These are phyloP conservation scores for Chloroclystis v-ata DNA, from an alignment of 2,888 invertebrate species.

Conservation along the genomic window DNA sequence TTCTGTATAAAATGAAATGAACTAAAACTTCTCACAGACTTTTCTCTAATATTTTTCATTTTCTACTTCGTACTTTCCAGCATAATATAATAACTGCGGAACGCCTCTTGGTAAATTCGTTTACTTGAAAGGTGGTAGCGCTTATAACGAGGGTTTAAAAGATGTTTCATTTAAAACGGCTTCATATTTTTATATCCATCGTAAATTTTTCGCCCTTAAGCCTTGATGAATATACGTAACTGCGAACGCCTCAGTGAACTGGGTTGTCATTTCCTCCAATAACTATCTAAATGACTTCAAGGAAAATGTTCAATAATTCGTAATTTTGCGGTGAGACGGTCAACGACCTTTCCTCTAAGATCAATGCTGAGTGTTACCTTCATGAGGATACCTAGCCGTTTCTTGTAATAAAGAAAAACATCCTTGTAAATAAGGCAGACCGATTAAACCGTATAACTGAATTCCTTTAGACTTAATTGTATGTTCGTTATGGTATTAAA, in stretches of 20 bases:
- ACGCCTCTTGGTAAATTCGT: constrained; percentile 20
- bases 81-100: constrained; percentile 15
- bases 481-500: too few species aligned
- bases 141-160: constrained; percentile 15
- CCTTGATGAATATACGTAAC: neutral
- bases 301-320: constrained; percentile 20
- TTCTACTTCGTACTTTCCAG: constrained; percentile 4
- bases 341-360: neutral
- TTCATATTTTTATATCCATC: neutral
- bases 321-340: neutral
- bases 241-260: too few species aligned
- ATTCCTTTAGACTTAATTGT: too few species aligned
- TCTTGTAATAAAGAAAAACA: too few species aligned
- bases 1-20: too few species aligned
- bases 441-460: too few species aligned
- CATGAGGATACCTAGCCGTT: too few species aligned
- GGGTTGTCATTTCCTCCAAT: too few species aligned
- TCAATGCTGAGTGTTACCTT: neutral
- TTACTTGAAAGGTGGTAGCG: constrained; percentile 20
- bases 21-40: too few species aligned
- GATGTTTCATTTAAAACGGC: constrained; percentile 10
- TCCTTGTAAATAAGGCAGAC: too few species aligned
- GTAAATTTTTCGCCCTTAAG: neutral
- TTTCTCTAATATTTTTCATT: neutral
- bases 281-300: constrained; percentile 13